Conservation (phyloP, 53 echinoderm and acorn worm genomes). For the Arbacia lixula region DNA sequence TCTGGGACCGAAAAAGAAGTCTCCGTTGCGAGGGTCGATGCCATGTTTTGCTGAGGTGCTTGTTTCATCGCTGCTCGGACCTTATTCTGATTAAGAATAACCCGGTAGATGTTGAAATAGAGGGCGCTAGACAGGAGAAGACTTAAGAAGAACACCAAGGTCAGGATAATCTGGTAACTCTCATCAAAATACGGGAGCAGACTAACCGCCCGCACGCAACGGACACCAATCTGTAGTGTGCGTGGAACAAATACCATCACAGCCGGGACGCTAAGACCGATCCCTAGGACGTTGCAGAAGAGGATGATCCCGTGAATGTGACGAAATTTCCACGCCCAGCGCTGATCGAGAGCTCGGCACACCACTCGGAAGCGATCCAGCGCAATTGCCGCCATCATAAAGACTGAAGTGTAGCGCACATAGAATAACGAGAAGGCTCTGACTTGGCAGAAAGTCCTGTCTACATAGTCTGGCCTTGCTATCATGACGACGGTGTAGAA, state of each 20-base stretch:
- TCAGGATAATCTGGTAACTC: neutral
- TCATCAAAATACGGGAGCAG: constrained; percentile 10
- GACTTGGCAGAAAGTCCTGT: constrained; percentile 5
- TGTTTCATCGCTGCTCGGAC: constrained; percentile 8
- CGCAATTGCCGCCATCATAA: constrained; percentile 42
- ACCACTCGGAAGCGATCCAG: constrained; percentile 36
- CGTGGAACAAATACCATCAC: constrained; percentile 6
- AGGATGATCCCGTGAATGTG: neutral
- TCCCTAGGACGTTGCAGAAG: constrained; percentile 2
- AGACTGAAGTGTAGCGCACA: constrained; percentile 16
- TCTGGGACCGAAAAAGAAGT: too few species aligned
- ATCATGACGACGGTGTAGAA: constrained; percentile 10
- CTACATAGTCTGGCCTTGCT: constrained; percentile 6
- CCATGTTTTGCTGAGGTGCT: too few species aligned
- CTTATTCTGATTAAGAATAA: constrained; percentile 20
- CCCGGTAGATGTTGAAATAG: constrained; percentile 8
- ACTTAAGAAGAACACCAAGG: constrained; percentile 2
- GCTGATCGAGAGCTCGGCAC: constrained; percentile 3
- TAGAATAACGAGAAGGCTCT: constrained; percentile 23
- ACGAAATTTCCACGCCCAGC: constrained; percentile 10
- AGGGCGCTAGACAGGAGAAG: neutral
- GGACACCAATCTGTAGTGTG: neutral
- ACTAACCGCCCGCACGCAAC: constrained; percentile 19
- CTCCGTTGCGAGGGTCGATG: too few species aligned
- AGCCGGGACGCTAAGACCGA: neutral